phyloP scores from a whole-genome alignment of 2,797 vertebrate species.

The Nyctibius grandis region DNA sequence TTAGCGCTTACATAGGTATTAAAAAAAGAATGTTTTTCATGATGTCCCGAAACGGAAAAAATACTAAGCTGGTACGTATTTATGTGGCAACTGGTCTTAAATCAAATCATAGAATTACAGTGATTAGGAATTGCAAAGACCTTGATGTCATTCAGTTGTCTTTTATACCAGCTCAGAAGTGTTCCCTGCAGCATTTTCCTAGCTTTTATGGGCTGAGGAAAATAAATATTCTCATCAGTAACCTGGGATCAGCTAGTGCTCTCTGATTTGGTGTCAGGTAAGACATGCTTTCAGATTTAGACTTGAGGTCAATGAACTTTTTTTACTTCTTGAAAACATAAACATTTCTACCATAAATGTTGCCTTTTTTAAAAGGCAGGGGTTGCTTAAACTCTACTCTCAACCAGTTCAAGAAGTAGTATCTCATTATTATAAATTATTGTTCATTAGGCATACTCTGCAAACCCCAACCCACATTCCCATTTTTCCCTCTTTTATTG shows the following conservation, averaged over 20 bases:
- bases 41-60: not conserved
- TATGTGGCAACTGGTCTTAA: not conserved
- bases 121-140: conserved; percentile 11
- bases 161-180: not conserved
- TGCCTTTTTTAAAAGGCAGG: not conserved
- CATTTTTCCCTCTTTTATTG: not conserved
- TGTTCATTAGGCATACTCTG: not conserved
- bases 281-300: not conserved
- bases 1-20: not conserved
- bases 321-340: not conserved
- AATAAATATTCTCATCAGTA: not conserved
- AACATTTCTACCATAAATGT: not conserved
- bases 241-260: not conserved
- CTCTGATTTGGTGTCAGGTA: not conserved
- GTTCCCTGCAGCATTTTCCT: not conserved
- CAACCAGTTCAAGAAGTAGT: not conserved
- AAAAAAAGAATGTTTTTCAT: not conserved
- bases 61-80: not conserved
- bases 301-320: not conserved
- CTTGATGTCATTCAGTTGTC: not conserved
- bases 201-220: not conserved
- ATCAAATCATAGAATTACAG: conserved; percentile 27
- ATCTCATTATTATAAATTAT: not conserved
- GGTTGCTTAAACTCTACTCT: not conserved
- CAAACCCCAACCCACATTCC: not conserved